phyloP scores from a whole-genome alignment of 2,888 invertebrate species.

The Candidula unifasciata region DNA sequence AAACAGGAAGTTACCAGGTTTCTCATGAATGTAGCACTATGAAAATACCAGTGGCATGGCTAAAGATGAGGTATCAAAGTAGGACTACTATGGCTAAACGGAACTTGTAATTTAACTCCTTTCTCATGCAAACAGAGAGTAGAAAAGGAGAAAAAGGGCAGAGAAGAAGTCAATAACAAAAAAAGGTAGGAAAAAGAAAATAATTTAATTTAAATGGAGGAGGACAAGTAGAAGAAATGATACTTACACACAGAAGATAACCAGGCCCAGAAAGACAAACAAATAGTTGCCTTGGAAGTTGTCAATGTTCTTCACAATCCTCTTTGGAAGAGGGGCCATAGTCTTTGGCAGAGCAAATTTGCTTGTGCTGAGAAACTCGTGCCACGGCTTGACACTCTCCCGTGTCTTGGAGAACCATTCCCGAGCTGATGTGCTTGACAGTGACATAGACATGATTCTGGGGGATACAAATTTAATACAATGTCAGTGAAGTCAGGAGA shows the following conservation, averaged over 20 bases:
- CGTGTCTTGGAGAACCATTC: constrained; percentile 82
- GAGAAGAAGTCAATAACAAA: too few species aligned
- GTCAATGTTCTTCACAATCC: constrained; percentile 90
- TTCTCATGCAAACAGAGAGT: too few species aligned
- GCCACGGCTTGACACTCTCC: constrained; percentile 86
- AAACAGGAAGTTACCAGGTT: too few species aligned
- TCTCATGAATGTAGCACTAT: too few species aligned
- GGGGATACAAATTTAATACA: constrained; percentile 15
- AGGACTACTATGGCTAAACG: too few species aligned
- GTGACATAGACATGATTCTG: constrained; percentile 69
- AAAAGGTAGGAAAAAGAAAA: too few species aligned
- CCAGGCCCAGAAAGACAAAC: constrained; percentile 90
- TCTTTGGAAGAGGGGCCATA: constrained; percentile 85
- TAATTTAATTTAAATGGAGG: too few species aligned
- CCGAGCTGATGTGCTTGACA: constrained; percentile 76
- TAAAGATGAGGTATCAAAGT: too few species aligned
- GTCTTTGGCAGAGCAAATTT: constrained; percentile 85
- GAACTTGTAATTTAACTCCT: too few species aligned
- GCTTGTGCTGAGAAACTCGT: constrained; percentile 81
- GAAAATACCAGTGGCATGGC: too few species aligned
- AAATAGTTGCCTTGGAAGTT: constrained; percentile 96
- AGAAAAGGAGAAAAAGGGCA: too few species aligned
- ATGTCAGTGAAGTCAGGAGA: too few species aligned
- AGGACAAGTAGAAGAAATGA: not conserved
- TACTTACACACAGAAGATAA: constrained; percentile 93